These are phyloP conservation scores for Vannuccia rotundouncinata DNA, from an alignment of 2,888 invertebrate species.

Conservation along the genomic window DNA sequence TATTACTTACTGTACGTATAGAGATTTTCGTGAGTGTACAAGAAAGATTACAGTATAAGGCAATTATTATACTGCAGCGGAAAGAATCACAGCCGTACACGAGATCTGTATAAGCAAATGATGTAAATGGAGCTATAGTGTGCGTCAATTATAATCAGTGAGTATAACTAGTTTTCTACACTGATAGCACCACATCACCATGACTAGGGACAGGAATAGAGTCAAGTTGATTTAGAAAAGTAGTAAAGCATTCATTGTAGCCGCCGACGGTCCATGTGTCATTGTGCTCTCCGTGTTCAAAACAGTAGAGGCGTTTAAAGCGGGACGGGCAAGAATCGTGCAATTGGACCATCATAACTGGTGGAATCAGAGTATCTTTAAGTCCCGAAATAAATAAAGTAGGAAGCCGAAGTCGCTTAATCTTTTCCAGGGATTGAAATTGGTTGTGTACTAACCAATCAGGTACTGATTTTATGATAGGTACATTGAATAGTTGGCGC, in stretches of 20 bases:
- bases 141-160: too few relatives aligned
- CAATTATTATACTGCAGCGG: background rate
- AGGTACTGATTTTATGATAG: constrained; percentile 3
- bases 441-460: constrained; percentile 23
- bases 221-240: constrained; percentile 1
- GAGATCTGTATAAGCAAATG: background rate
- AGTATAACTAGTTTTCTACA: background rate
- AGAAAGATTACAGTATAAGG: background rate
- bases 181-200: background rate
- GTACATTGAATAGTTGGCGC: background rate
- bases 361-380: constrained; percentile 78
- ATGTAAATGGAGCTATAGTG: too few relatives aligned
- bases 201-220: background rate
- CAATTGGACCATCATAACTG: constrained; percentile 77
- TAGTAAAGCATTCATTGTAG: constrained; percentile 59
- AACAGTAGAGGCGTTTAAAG: constrained; percentile 69
- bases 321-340: constrained; percentile 69
- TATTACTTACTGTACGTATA: background rate
- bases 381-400: constrained; percentile 80
- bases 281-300: constrained; percentile 80
- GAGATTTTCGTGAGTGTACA: background rate
- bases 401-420: constrained; percentile 68
- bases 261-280: constrained; percentile 85
- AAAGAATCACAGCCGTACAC: background rate
- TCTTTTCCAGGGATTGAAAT: constrained; percentile 62